Conservation (phyloP, 2,888 invertebrate species). For the Timandra comae region DNA sequence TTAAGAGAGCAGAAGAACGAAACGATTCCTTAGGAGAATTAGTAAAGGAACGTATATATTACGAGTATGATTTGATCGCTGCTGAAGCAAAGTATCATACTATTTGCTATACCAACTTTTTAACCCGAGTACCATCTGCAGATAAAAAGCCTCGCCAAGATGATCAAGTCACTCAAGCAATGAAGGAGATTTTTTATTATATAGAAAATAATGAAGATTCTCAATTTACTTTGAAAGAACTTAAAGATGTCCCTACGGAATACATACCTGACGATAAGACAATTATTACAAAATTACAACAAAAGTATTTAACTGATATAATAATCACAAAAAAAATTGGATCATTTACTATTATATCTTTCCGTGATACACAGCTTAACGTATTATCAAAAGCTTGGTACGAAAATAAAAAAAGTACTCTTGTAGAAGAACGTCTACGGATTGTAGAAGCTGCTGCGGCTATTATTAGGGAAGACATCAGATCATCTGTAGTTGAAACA, state of each 20-base stretch:
- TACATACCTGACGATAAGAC: slow-evolving; percentile 37
- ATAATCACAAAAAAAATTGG: slow-evolving; percentile 29
- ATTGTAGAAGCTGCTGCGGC: slow-evolving; percentile 43
- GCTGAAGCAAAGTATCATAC: slow-evolving; percentile 39
- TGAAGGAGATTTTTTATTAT: slow-evolving; percentile 38
- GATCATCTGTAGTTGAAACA: slow-evolving; percentile 33
- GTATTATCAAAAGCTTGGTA: slow-evolving; percentile 38
- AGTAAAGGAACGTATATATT: slow-evolving; percentile 30
- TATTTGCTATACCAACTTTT: slow-evolving; percentile 38
- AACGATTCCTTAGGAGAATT: slow-evolving; percentile 32
- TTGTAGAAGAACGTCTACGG: slow-evolving; percentile 31
- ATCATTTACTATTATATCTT: slow-evolving; percentile 36
- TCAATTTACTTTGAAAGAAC: slow-evolving; percentile 41
- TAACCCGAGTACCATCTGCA: slow-evolving; percentile 28
- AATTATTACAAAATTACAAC: slow-evolving; percentile 31
- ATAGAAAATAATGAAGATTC: slow-evolving; percentile 42
- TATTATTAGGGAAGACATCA: slow-evolving; percentile 43
- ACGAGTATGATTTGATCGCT: slow-evolving; percentile 30
- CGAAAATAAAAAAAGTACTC: slow-evolving; percentile 32
- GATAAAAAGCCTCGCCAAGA: slow-evolving; percentile 32
- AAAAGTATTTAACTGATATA: slow-evolving; percentile 30
- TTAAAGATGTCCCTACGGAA: slow-evolving; percentile 32
- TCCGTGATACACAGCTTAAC: slow-evolving; percentile 33
- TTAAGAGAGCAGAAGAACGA: slow-evolving; percentile 39
- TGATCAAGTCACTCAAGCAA: slow-evolving; percentile 39